A percentile compares a stretch with the other conserved stretches of the same genome.
Conservation (phyloP, 2,888 invertebrate species). For the Dynastes grantii region DNA sequence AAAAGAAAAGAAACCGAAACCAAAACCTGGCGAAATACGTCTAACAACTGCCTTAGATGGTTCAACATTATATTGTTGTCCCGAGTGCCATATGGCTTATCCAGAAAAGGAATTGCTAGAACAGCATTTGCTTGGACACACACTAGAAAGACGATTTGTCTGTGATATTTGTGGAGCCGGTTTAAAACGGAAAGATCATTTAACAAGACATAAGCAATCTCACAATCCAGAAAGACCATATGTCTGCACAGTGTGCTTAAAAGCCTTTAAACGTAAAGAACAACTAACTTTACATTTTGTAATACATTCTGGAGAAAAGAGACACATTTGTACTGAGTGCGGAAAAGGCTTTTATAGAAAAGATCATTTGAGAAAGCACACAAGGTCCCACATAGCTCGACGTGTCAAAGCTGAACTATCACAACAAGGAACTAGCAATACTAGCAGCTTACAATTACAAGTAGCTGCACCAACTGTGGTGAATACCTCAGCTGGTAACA, state of each 20-base stretch:
- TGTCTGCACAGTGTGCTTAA: conserved; percentile 89
- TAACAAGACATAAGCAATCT: conserved; percentile 89
- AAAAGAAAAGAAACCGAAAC: conserved; percentile 87
- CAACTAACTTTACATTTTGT: conserved; percentile 91
- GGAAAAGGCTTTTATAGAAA: conserved; percentile 93
- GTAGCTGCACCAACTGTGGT: conserved; percentile 68
- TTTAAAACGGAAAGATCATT: conserved; percentile 88
- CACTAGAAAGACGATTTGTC: conserved; percentile 87
- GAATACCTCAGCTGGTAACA: conserved; percentile 56
- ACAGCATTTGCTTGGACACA: conserved; percentile 90
- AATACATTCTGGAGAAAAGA: conserved; percentile 91
- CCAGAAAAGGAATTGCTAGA: conserved; percentile 88
- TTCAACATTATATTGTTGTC: conserved; percentile 88
- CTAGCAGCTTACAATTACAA: conserved; percentile 66
- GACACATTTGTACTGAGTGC: conserved; percentile 90
- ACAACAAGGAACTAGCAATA: conserved; percentile 73
- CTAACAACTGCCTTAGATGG: conserved; percentile 87
- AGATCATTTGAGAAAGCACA: conserved; percentile 89
- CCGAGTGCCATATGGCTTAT: conserved; percentile 92
- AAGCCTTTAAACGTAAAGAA: conserved; percentile 91
- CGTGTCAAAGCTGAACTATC: conserved; percentile 89
- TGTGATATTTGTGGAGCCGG: conserved; percentile 94
- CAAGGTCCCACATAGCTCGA: conserved; percentile 87
- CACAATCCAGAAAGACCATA: conserved; percentile 92
- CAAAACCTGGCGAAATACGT: conserved; percentile 88